These are phyloP conservation scores for Drosophila sechellia DNA, from an alignment of 1,140 invertebrate species.

Conservation along the genomic window DNA sequence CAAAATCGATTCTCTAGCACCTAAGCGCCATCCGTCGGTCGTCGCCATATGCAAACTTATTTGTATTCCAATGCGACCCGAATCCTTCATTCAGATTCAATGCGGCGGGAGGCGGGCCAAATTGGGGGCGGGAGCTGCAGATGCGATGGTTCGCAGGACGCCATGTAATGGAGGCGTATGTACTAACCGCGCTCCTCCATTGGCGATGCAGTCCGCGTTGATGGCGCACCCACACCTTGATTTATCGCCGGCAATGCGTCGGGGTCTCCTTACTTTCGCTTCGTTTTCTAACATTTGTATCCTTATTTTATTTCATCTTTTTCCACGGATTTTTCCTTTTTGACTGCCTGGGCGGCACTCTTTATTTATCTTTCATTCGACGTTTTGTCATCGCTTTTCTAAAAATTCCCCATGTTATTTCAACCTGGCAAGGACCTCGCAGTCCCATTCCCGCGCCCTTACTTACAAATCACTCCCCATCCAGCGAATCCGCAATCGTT, in stretches of 20 bases:
- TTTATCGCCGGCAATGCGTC: slow-evolving; percentile 65
- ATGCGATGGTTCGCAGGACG: slow-evolving; percentile 65
- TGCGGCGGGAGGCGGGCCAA: slow-evolving; percentile 8
- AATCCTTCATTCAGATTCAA: slow-evolving; percentile 32
- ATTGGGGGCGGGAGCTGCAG: slow-evolving; percentile 44
- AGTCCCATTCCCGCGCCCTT: not conserved
- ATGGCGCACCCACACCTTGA: slow-evolving; percentile 45
- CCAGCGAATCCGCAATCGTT: slow-evolving; percentile 1
- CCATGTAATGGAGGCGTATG: slow-evolving; percentile 61
- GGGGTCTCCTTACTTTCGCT: slow-evolving; percentile 47
- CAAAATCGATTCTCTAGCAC: slow-evolving; percentile 65
- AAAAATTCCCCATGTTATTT: slow-evolving; percentile 79
- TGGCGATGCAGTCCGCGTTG: slow-evolving; percentile 13
- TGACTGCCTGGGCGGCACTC: slow-evolving; percentile 35
- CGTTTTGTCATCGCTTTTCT: slow-evolving; percentile 79
- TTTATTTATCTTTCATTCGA: slow-evolving; percentile 84
- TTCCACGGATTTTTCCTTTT: slow-evolving; percentile 33
- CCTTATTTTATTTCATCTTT: slow-evolving; percentile 42
- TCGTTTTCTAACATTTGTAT: slow-evolving; percentile 44
- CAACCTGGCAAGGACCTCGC: slow-evolving; percentile 61
- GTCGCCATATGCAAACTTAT: slow-evolving; percentile 75
- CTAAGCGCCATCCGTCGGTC: slow-evolving; percentile 68
- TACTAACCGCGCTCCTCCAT: slow-evolving; percentile 52
- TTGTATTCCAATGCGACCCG: slow-evolving; percentile 59
- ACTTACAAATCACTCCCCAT: slow-evolving; percentile 1